Evolutionary conservation across 2,888 invertebrate species (phyloP).

Genomic region (Ichneumoninae sp.): DNA sequence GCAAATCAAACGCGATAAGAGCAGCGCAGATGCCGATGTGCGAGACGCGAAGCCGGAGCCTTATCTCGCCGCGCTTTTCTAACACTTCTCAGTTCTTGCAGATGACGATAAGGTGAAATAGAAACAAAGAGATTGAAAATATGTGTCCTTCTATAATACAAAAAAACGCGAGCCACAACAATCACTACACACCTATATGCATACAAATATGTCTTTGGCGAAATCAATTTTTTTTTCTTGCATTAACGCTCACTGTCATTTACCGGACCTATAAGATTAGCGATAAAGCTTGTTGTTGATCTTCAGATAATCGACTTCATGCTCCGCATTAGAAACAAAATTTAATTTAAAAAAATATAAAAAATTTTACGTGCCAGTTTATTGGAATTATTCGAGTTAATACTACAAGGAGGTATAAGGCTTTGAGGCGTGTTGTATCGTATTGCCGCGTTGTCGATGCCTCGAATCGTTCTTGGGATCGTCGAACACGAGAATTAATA

Average conservation of each 20-base stretch:
- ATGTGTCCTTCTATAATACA: background rate
- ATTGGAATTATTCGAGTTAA: conserved; percentile 11
- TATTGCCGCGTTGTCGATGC: conserved; percentile 28
- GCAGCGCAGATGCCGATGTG: conserved; percentile 72
- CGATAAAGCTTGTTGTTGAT: background rate
- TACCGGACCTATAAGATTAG: background rate
- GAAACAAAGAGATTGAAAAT: conserved; percentile 59
- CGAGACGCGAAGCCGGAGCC: conserved; percentile 39
- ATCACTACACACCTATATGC: background rate
- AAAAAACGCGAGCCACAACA: background rate
- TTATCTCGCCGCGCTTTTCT: conserved; percentile 52
- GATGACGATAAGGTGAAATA: conserved; percentile 50
- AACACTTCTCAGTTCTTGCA: conserved; percentile 31
- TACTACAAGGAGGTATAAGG: conserved; percentile 28
- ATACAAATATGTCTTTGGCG: background rate
- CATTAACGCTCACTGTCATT: background rate
- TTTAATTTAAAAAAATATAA: background rate
- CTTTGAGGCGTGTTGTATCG: conserved; percentile 17
- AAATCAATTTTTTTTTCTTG: background rate
- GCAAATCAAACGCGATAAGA: conserved; percentile 73
- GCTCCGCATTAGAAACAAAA: background rate
- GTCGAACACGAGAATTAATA: conserved; percentile 36
- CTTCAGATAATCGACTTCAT: background rate
- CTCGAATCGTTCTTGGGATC: conserved; percentile 43
- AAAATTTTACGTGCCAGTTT: conserved; percentile 4